Conservation (phyloP, 2,797 vertebrate species). For the Epinephelus malabaricus region DNA sequence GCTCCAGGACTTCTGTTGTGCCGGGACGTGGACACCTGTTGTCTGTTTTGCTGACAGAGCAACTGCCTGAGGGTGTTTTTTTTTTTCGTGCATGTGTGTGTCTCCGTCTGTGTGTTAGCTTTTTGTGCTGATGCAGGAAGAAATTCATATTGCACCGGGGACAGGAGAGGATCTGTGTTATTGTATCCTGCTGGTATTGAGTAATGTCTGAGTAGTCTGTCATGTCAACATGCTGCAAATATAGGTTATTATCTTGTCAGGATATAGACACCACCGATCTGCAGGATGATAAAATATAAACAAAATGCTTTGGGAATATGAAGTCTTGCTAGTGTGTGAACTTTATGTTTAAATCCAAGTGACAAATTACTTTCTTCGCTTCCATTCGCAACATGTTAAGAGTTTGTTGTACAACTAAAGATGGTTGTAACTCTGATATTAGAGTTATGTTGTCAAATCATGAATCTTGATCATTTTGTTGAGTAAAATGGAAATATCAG, state of each 20-base stretch:
- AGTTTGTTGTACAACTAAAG: background rate
- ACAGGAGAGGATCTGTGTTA: constrained; percentile 58
- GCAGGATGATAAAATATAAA: background rate
- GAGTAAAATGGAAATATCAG: background rate
- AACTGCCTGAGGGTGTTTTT: constrained; percentile 21
- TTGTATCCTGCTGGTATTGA: constrained; percentile 56
- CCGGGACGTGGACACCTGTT: constrained; percentile 42
- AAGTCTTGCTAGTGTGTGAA: background rate
- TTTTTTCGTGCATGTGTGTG: background rate
- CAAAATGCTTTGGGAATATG: constrained; percentile 26
- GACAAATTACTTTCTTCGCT: constrained; percentile 10
- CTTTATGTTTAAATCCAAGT: constrained; percentile 11
- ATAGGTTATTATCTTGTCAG: constrained; percentile 60
- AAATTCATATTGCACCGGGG: constrained; percentile 58
- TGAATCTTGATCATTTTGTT: background rate
- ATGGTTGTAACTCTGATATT: background rate
- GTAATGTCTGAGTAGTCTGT: constrained; percentile 62
- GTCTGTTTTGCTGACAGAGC: constrained; percentile 51
- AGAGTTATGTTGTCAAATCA: constrained; percentile 4
- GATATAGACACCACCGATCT: constrained; percentile 23
- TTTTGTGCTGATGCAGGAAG: constrained; percentile 64
- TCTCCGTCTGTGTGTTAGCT: constrained; percentile 9
- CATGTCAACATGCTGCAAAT: constrained; percentile 65
- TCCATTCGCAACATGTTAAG: constrained; percentile 8
- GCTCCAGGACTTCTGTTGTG: constrained; percentile 19